A percentile compares a stretch with the other conserved stretches of the same genome.
Conservation (phyloP, 2,888 invertebrate genomes). For the Melieria omissa region DNA sequence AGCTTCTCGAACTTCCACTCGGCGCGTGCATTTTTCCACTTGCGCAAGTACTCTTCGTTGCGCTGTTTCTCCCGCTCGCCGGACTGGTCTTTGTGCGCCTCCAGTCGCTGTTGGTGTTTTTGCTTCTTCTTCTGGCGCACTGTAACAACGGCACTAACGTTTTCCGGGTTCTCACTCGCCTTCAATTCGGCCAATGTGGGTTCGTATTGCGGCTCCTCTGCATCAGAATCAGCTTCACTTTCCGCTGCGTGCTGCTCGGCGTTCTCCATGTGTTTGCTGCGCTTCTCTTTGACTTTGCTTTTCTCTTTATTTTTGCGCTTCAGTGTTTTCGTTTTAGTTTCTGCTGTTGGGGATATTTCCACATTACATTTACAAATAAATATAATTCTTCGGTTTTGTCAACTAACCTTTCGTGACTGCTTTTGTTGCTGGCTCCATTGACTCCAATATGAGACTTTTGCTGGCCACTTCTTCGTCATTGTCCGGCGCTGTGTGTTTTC, state of each 20-base stretch:
- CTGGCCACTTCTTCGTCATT: slow-evolving; percentile 58
- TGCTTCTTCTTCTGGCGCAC: slow-evolving; percentile 75
- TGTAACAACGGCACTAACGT: slow-evolving; percentile 69
- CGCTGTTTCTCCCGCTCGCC: slow-evolving; percentile 72
- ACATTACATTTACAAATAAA: background rate
- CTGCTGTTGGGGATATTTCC: slow-evolving; percentile 14
- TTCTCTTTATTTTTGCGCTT: slow-evolving; percentile 47
- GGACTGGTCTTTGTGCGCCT: slow-evolving; percentile 69
- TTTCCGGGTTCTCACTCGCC: slow-evolving; percentile 62
- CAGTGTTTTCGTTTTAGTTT: slow-evolving; percentile 37
- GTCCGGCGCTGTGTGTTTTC: slow-evolving; percentile 49
- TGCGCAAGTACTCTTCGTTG: slow-evolving; percentile 75
- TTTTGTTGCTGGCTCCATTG: slow-evolving; percentile 6
- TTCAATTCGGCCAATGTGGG: slow-evolving; percentile 61
- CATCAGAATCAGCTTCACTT: slow-evolving; percentile 47
- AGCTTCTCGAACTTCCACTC: slow-evolving; percentile 87
- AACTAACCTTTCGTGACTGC: slow-evolving; percentile 21
- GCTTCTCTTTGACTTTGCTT: slow-evolving; percentile 38
- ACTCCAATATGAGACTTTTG: slow-evolving; percentile 59
- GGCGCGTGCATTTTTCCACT: slow-evolving; percentile 77
- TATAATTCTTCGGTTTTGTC: too few relatives aligned
- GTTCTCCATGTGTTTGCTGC: slow-evolving; percentile 40
- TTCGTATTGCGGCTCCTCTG: slow-evolving; percentile 59
- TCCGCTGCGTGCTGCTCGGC: background rate
- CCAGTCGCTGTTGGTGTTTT: slow-evolving; percentile 71